Evolutionary conservation across 2,113 vertebrate species (phyloP), one percentile per base, ranked within the genome.

Genomic region (Hypanus sabinus): DNA sequence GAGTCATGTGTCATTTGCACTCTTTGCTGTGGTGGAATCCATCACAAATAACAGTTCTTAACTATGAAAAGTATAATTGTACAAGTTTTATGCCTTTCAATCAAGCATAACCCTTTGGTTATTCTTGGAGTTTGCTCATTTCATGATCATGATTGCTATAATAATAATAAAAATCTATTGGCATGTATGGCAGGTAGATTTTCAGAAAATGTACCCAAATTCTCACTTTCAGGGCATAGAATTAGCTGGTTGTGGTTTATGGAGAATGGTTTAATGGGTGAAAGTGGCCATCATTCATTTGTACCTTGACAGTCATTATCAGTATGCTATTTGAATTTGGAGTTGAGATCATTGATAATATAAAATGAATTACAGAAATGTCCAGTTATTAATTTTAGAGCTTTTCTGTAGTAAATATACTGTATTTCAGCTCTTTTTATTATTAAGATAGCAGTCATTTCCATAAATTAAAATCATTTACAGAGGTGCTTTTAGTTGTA

Each of bases 51-150:
- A 65, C 33, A 90, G 60, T 93, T 71, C 24, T 10, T 36, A 93
- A 75, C 36, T 16, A 73, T 55, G 91, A 75, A 46, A 46, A 93
- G 36, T 14, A 5, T 93, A 71, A 16, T 70, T 55, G 20, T 30
- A 70, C 70, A 24, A 27, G 65, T 8, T 65, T 90, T 24, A 55
- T 73, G 90, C 10, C 8, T 91, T 93, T 73, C 91, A 75, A 46
- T 1, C 70, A 73, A 93, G 60, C 85, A 90, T 93, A 93, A 71
- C 70, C 20, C 70, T 46, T 38, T 93, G 38, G 27, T 73, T 73
- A 55, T 46, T 46, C 70, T 93, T 55, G 24, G 91, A 73, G 73
- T 93, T 73, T 93, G 38, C 27, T 93, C 71, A 93, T 75, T 93
- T 93, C 70, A 71, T 73, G 68, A 70, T 38, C 91, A 93, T 75